Conservation (phyloP, 2,888 invertebrate species). For the Trissolcus brochymenae region DNA sequence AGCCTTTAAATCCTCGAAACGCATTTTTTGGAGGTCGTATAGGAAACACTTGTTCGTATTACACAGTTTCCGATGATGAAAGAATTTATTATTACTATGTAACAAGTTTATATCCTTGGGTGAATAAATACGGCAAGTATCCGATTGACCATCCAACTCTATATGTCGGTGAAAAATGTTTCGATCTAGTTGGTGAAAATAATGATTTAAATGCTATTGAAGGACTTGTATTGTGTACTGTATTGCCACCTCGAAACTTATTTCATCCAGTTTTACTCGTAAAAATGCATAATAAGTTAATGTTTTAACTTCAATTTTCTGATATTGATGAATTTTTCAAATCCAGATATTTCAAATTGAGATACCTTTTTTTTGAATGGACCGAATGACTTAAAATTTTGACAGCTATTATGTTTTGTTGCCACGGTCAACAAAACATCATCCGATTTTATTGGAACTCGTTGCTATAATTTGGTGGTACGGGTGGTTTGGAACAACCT, state of each 20-base stretch:
- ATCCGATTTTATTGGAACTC: too few relatives aligned
- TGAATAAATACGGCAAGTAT: slow-evolving; percentile 61
- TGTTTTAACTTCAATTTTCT: slow-evolving; percentile 69
- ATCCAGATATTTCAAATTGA: too few relatives aligned
- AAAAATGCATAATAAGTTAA: slow-evolving; percentile 63
- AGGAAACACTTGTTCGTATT: slow-evolving; percentile 2
- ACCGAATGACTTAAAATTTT: too few relatives aligned
- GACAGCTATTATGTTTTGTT: too few relatives aligned
- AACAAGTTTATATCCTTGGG: slow-evolving; percentile 54
- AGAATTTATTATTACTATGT: background rate
- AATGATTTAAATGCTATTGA: slow-evolving; percentile 21
- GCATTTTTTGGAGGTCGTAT: slow-evolving; percentile 25
- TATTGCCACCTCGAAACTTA: slow-evolving; percentile 59
- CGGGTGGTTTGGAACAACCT: too few relatives aligned
- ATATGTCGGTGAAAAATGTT: background rate
- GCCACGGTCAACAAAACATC: too few relatives aligned
- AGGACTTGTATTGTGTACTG: slow-evolving; percentile 60
- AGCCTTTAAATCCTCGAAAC: slow-evolving; percentile 12
- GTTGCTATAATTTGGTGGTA: too few relatives aligned
- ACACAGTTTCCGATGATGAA: background rate
- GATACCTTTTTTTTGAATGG: too few relatives aligned
- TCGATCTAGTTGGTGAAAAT: slow-evolving; percentile 25
- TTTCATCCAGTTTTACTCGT: slow-evolving; percentile 16
- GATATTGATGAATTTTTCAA: too few relatives aligned
- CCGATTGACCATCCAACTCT: background rate